These are phyloP conservation scores for Metridium senile DNA, from an alignment of 92 coral and sea anemone species.

Conservation along the genomic window DNA sequence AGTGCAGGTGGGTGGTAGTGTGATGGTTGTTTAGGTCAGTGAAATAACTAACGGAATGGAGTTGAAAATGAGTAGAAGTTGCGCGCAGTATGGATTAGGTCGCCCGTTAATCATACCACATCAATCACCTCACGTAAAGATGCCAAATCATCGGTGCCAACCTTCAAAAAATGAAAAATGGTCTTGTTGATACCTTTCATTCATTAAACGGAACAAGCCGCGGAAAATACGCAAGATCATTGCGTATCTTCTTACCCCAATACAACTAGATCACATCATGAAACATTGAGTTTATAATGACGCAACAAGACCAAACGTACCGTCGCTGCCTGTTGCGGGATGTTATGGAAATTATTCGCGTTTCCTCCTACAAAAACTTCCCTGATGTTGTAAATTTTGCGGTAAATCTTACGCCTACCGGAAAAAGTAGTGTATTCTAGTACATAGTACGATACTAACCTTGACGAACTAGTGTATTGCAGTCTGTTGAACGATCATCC, in stretches of 20 bases:
- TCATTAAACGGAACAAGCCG: constrained; percentile 25
- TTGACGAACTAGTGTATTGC: too few relatives aligned
- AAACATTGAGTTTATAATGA: neutral
- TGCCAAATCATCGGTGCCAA: constrained; percentile 47
- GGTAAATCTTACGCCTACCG: too few relatives aligned
- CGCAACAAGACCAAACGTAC: constrained; percentile 1
- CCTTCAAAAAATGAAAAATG: constrained; percentile 52
- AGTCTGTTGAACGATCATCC: too few relatives aligned
- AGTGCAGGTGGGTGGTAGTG: too few relatives aligned
- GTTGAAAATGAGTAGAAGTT: neutral
- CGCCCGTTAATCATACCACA: constrained; percentile 55
- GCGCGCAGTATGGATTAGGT: constrained; percentile 15
- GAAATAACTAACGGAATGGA: neutral
- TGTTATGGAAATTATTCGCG: neutral
- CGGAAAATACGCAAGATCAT: constrained; percentile 1
- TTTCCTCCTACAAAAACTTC: neutral
- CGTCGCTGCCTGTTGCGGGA: constrained; percentile 1
- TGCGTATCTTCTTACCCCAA: constrained; percentile 1
- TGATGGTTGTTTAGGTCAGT: too few relatives aligned
- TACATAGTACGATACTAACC: too few relatives aligned
- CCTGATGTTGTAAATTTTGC: neutral
- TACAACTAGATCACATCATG: neutral
- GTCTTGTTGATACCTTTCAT: constrained; percentile 34
- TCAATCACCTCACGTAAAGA: constrained; percentile 61
- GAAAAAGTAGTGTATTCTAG: too few relatives aligned